These are phyloP conservation scores for Carettochelys insculpta DNA, from an alignment of 2,113 vertebrate genomes.

Conservation along the genomic window DNA sequence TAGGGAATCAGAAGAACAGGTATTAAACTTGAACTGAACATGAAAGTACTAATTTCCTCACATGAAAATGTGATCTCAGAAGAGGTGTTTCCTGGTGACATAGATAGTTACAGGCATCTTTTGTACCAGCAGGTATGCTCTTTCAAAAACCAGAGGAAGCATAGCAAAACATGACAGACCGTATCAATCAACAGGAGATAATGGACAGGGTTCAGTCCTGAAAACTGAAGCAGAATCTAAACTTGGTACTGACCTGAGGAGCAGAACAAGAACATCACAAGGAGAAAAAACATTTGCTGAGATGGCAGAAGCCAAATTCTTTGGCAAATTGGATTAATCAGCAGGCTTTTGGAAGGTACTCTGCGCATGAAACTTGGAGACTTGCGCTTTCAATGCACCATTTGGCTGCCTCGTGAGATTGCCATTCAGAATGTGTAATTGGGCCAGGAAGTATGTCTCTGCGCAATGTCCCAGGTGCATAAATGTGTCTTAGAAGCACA, in stretches of 20 bases:
- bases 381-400: background rate
- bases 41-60: background rate
- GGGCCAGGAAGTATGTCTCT: background rate
- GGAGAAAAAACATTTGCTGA: background rate
- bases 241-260: background rate
- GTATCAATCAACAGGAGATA: background rate
- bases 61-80: fast-evolving
- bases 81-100: background rate
- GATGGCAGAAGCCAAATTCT: background rate
- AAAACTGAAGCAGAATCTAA: background rate
- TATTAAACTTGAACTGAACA: background rate
- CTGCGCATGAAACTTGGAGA: background rate
- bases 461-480: background rate
- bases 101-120: background rate
- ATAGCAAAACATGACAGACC: background rate
- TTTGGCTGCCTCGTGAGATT: background rate
- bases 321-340: background rate
- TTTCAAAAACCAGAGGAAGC: too few species aligned
- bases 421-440: background rate
- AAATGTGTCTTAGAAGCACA: background rate
- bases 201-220: background rate
- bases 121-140: background rate
- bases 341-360: background rate
- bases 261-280: background rate
- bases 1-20: fast-evolving